phyloP scores from a whole-genome alignment of 1,140 invertebrate genomes.

The Scaptomyza hsui region DNA sequence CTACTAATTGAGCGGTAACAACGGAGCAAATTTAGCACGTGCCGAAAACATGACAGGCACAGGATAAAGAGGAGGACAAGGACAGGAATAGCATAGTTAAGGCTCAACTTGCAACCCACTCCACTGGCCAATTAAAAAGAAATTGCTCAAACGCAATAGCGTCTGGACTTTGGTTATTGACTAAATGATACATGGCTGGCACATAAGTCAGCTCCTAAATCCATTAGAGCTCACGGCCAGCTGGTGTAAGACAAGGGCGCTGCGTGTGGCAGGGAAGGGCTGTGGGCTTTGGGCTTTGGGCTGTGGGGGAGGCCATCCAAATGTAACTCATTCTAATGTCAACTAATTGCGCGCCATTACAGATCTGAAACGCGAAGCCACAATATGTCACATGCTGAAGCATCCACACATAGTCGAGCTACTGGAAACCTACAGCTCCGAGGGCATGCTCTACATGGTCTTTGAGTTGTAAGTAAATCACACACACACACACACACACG shows the following conservation, averaged over 20 bases:
- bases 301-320: slow-evolving; percentile 34
- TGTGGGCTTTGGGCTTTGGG: background rate
- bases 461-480: slow-evolving; percentile 97
- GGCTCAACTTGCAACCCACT: slow-evolving; percentile 14
- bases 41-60: slow-evolving; percentile 11
- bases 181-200: slow-evolving; percentile 72
- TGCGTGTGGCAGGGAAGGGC: background rate
- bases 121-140: slow-evolving; percentile 69
- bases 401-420: slow-evolving; percentile 99
- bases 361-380: slow-evolving; percentile 98
- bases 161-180: slow-evolving; percentile 61
- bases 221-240: slow-evolving; percentile 67
- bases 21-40: slow-evolving; percentile 44
- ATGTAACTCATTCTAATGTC: slow-evolving; percentile 46
- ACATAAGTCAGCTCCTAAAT: slow-evolving; percentile 73
- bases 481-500: background rate
- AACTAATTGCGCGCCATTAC: slow-evolving; percentile 84
- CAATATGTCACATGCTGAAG: slow-evolving; percentile 99
- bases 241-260: slow-evolving; percentile 42
- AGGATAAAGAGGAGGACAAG: background rate
- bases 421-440: slow-evolving; percentile 98
- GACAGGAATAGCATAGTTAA: background rate
- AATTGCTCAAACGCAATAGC: slow-evolving; percentile 72
- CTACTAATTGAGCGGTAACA: slow-evolving; percentile 62
- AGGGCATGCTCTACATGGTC: slow-evolving; percentile 99